phyloP scores from a whole-genome alignment of 1,140 invertebrate genomes.

The Bombus waltoni region DNA sequence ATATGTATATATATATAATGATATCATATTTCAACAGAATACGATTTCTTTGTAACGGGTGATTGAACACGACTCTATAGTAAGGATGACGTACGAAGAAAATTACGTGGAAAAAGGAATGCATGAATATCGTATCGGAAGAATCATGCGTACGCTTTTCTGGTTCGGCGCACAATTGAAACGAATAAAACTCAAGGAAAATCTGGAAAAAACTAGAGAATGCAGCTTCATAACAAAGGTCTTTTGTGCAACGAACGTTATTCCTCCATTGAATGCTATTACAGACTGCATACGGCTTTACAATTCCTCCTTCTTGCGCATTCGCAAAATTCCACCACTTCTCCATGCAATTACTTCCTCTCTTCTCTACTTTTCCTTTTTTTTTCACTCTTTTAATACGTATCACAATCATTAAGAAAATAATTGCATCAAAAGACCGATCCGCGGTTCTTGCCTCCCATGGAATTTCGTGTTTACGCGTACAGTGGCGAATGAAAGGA shows the following conservation, averaged over 20 bases:
- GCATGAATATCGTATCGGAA: constrained; percentile 40
- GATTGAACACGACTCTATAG: constrained; percentile 34
- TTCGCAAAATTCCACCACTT: constrained; percentile 7
- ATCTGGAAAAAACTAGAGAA: constrained; percentile 40
- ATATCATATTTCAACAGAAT: constrained; percentile 24
- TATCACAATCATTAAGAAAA: neutral
- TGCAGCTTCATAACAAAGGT: constrained; percentile 41
- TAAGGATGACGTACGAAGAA: constrained; percentile 25
- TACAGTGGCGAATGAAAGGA: too few relatives aligned
- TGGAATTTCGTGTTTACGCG: neutral
- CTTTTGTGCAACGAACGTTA: constrained; percentile 48
- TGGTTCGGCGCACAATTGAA: constrained; percentile 36
- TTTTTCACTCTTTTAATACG: neutral
- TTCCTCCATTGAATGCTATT: constrained; percentile 47
- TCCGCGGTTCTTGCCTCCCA: neutral
- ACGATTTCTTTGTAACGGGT: constrained; percentile 23
- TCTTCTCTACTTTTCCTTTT: neutral
- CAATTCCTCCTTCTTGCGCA: constrained; percentile 7
- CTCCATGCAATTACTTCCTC: constrained; percentile 15
- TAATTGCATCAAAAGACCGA: neutral
- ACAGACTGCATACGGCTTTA: constrained; percentile 34
- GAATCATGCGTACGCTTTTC: constrained; percentile 47
- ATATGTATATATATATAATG: neutral
- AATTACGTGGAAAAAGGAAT: constrained; percentile 36
- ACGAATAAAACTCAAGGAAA: constrained; percentile 47